Conservation (phyloP, 2,888 invertebrate species). For the Rhaphigaster nebulosa region DNA sequence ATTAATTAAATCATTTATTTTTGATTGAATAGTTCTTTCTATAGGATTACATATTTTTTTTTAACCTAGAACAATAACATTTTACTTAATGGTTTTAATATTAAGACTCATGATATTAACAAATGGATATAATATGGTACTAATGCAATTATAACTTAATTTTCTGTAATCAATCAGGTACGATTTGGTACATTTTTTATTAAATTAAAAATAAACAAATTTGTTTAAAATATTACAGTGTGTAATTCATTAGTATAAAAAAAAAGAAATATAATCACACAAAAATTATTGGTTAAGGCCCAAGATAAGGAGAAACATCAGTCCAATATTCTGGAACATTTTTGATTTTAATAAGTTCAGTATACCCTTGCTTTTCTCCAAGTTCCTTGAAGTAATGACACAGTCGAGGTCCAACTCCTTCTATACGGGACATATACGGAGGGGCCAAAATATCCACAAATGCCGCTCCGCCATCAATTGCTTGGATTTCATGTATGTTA, state of each 20-base stretch:
- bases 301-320: slow-evolving; percentile 77
- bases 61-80: too few relatives aligned
- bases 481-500: slow-evolving; percentile 82
- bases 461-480: slow-evolving; percentile 84
- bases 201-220: too few relatives aligned
- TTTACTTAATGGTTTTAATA: too few relatives aligned
- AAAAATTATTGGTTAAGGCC: slow-evolving; percentile 69
- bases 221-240: too few relatives aligned
- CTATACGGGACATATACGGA: slow-evolving; percentile 83
- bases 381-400: slow-evolving; percentile 76
- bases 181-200: too few relatives aligned
- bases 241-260: background rate
- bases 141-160: too few relatives aligned
- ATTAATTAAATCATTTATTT: too few relatives aligned
- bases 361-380: slow-evolving; percentile 53
- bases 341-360: slow-evolving; percentile 68
- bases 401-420: slow-evolving; percentile 75
- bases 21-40: too few relatives aligned
- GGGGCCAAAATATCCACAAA: slow-evolving; percentile 94
- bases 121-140: too few relatives aligned
- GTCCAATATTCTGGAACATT: slow-evolving; percentile 80
- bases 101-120: too few relatives aligned
- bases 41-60: too few relatives aligned
- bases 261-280: background rate
- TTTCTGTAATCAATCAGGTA: too few relatives aligned